Evolutionary conservation across 2,888 invertebrate genomes (phyloP).

Genomic region (Stramonita haemastoma): DNA sequence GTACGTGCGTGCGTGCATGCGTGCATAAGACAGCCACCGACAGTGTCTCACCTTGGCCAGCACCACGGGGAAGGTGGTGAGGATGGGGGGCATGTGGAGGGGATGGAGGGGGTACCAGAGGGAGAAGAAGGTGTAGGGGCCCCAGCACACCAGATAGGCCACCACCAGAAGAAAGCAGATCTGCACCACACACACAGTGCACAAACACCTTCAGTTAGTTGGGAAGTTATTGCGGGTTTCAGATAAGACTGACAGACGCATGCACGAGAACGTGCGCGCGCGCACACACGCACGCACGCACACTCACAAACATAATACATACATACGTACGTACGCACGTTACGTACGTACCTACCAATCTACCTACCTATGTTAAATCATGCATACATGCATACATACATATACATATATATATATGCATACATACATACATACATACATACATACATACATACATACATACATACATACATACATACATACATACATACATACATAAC

Average conservation of each 20-base stretch:
- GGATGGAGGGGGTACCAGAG: background rate
- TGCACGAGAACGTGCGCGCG: no score
- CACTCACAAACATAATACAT: background rate
- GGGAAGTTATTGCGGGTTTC: no score
- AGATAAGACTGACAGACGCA: no score
- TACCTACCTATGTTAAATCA: background rate
- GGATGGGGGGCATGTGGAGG: background rate
- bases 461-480: background rate
- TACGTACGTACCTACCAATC: background rate
- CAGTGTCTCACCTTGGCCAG: background rate
- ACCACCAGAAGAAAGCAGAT: background rate
- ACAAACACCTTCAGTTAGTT: background rate
- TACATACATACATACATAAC: background rate
- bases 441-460: slow-evolving; percentile 9
- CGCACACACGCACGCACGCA: background rate
- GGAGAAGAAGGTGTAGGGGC: background rate
- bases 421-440: background rate
- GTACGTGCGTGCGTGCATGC: background rate
- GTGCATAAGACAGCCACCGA: background rate
- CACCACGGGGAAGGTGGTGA: background rate
- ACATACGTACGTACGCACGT: background rate
- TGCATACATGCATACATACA: background rate
- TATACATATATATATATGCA: background rate
- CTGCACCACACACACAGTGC: background rate
- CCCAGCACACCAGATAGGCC: background rate